Conservation (phyloP, 2,888 invertebrate genomes). For the Drosophila percnosoma region DNA sequence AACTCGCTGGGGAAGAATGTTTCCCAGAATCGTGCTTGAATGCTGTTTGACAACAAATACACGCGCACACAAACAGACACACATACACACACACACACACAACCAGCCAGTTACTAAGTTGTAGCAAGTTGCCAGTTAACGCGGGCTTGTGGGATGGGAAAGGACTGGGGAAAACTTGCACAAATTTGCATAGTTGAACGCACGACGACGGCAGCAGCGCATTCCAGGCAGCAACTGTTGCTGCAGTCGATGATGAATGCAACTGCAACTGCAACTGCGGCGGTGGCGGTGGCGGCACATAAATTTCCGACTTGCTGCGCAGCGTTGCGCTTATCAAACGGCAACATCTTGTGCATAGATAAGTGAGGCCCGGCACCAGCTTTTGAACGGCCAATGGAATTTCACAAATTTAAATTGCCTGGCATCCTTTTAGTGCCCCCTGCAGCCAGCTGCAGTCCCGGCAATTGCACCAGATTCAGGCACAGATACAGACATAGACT, state of each 20-base stretch:
- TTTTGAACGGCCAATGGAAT: constrained; percentile 68
- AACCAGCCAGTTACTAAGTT: constrained; percentile 67
- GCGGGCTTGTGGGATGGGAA: constrained; percentile 29
- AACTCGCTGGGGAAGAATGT: constrained; percentile 70
- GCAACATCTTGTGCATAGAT: constrained; percentile 80
- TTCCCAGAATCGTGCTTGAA: constrained; percentile 83
- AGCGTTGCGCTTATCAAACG: constrained; percentile 76
- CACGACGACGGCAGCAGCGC: constrained; percentile 64
- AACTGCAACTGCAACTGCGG: constrained; percentile 48
- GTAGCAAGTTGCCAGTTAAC: constrained; percentile 81
- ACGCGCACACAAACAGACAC: constrained; percentile 30
- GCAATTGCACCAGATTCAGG: constrained; percentile 40
- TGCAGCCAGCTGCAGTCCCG: constrained; percentile 26
- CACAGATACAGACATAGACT: constrained; percentile 23
- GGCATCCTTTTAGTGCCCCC: constrained; percentile 74
- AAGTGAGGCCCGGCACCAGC: constrained; percentile 53
- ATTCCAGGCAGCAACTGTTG: constrained; percentile 69
- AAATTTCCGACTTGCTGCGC: constrained; percentile 70
- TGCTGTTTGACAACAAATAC: constrained; percentile 81
- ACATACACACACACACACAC: constrained; percentile 14
- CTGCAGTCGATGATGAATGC: constrained; percentile 71
- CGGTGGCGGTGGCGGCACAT: constrained; percentile 55
- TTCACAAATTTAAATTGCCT: constrained; percentile 80
- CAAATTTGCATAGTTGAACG: constrained; percentile 78
- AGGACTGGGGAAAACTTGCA: constrained; percentile 53